Evolutionary conservation across 2,888 invertebrate genomes (phyloP).

Genomic region (Parnassius orleans): DNA sequence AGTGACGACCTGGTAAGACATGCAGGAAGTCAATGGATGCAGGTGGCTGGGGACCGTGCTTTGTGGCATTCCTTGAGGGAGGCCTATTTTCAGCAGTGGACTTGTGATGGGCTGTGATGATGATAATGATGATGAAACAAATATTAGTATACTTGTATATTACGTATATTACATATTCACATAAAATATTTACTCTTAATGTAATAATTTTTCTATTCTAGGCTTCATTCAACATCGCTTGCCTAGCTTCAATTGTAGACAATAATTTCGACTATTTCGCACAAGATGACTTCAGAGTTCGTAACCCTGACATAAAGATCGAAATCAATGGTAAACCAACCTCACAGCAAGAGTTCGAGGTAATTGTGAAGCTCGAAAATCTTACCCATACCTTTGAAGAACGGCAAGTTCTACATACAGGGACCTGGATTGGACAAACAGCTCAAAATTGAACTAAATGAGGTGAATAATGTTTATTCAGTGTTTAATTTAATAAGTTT

Average conservation of each 20-base stretch:
- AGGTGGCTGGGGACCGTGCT: no score
- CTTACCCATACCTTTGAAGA: conserved; percentile 89
- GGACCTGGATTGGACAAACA: conserved; percentile 90
- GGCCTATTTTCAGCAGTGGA: no score
- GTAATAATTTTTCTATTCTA: conserved; percentile 32
- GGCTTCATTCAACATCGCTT: conserved; percentile 91
- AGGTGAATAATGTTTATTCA: conserved; percentile 58
- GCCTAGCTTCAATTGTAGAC: conserved; percentile 88
- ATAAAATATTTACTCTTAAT: no score
- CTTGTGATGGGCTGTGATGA: no score
- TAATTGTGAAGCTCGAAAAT: conserved; percentile 87
- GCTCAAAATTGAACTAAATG: conserved; percentile 84
- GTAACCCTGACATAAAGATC: conserved; percentile 94
- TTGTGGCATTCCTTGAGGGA: no score
- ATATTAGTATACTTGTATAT: no score
- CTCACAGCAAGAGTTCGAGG: conserved; percentile 75
- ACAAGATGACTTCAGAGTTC: conserved; percentile 93
- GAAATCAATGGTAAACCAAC: conserved; percentile 79
- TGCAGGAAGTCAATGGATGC: no score
- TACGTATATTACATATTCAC: no score
- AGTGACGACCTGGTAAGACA: no score
- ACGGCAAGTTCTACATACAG: conserved; percentile 89
- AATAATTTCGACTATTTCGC: conserved; percentile 93
- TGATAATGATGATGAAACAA: no score
- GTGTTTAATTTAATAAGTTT: no score